Conservation (phyloP, 1,140 invertebrate genomes). For the Anastatus disparis region DNA sequence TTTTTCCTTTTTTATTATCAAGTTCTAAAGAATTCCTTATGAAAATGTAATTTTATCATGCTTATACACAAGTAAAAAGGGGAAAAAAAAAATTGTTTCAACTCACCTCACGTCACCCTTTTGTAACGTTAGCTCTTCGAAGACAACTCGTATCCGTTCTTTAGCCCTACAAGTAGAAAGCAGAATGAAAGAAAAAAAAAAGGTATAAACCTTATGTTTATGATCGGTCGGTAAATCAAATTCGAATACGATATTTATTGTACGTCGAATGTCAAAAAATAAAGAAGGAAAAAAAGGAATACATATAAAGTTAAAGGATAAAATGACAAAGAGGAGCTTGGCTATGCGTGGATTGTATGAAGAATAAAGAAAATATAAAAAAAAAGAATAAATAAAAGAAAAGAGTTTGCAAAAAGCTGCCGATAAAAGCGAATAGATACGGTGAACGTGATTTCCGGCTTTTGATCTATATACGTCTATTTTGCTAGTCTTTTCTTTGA, state of each 20-base stretch:
- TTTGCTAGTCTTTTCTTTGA: neutral
- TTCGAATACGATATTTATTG: neutral
- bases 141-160: slow-evolving; percentile 73
- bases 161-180: slow-evolving; percentile 73
- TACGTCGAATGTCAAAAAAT: neutral
- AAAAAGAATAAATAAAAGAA: neutral
- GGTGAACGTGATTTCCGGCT: slow-evolving; percentile 22
- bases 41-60: too few species aligned
- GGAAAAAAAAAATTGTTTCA: slow-evolving; percentile 26
- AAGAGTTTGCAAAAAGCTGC: neutral
- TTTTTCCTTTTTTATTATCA: too few species aligned
- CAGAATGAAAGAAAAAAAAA: slow-evolving; percentile 55
- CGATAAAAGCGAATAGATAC: slow-evolving; percentile 28
- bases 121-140: slow-evolving; percentile 74
- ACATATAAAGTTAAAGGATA: neutral
- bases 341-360: neutral
- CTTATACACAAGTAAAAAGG: too few species aligned
- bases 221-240: slow-evolving; percentile 1
- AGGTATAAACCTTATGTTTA: neutral
- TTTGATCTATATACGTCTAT: neutral
- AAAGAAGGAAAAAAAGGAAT: neutral
- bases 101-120: slow-evolving; percentile 75
- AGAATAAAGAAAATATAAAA: neutral
- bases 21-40: too few species aligned
- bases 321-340: too few species aligned